Percentiles rank a stretch among this genome's conserved stretches.
phyloP scores from a whole-genome alignment of 2,888 invertebrate genomes.

The Taphrorychus bicolor region DNA sequence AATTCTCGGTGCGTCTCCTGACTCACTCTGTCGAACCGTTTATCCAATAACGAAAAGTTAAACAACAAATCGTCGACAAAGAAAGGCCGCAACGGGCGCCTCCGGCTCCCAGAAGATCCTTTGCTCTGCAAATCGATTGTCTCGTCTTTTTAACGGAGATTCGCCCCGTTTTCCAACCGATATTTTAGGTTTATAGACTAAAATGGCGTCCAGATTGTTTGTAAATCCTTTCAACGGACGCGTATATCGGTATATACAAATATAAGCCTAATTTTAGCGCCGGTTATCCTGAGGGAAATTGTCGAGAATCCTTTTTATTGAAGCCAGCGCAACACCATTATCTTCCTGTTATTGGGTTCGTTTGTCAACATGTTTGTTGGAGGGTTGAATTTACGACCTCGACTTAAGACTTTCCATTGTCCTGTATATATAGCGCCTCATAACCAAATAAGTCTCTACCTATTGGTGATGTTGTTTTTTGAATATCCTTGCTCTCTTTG shows the following conservation, averaged over 20 bases:
- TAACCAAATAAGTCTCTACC: no score
- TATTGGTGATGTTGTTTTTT: no score
- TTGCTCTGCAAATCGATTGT: background rate
- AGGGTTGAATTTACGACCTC: background rate
- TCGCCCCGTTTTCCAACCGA: conserved; percentile 3
- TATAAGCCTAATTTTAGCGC: background rate
- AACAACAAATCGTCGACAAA: background rate
- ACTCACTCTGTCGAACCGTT: background rate
- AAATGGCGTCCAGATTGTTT: conserved; percentile 6
- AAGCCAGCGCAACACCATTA: background rate
- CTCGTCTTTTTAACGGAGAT: background rate
- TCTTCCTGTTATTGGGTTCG: background rate
- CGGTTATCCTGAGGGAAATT: background rate
- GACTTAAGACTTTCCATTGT: background rate
- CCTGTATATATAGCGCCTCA: no score
- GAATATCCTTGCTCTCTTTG: no score
- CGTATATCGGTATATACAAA: no score
- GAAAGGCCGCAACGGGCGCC: background rate
- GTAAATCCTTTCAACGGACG: background rate
- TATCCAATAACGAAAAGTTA: no score
- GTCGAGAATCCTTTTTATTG: background rate
- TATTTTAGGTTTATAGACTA: conserved; percentile 7
- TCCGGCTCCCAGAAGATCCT: background rate
- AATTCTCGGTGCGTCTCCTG: background rate
- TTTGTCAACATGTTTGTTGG: background rate